Base-by-base conservation (phyloP, 1,140 invertebrate species). In the Centruroides sculpturatus region DNA sequence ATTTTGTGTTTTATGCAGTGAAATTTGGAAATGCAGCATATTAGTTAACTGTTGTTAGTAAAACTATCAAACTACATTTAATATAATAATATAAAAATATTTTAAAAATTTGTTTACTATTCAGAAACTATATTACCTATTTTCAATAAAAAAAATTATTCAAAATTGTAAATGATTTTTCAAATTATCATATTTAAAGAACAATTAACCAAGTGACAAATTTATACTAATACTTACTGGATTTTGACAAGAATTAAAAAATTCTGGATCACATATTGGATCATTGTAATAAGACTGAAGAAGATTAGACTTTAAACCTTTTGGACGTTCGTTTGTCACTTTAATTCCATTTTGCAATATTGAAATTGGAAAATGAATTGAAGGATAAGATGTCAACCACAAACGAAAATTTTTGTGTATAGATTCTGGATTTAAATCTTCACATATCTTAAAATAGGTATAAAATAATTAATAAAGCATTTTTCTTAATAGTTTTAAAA, bases 311-410 rank as follows among this genome's bases (percentile, higher is more conserved):
- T 75, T 62, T 9, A 78, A 67, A 12, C 77, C 77, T 69, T 76
- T 76, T 7, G 77, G 76, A 11, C 75, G 74, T 65, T 78, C 76
- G 64, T 76, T 77, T 13, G 77, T 78, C 74, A 78, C 77, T 66
- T 78, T 78, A 46, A 78, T 69, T n/a, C 76, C 75, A 69, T 77
- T 78, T 66, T 78, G 76, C 36, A 78, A 66, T 10, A 78, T 72
- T 8, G 75, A 73, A 3, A 78, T 75, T 5, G 77, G 77, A 64
- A 78, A 78, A 6, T 61, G 68, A 23, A 75, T 69, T 3, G 72
- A 74, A 13, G 77, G 77, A 62, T 78, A 78, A 66, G 75, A 77
- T 5, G 77, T 78, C 64, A 78, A 65, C 77, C 77, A 78, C n/a
- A 78, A 68, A n/a, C 77, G 69, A 66, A 78, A 78, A 36, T 70